phyloP scores from a whole-genome alignment of 1,140 invertebrate genomes.

The Arion vulgaris region DNA sequence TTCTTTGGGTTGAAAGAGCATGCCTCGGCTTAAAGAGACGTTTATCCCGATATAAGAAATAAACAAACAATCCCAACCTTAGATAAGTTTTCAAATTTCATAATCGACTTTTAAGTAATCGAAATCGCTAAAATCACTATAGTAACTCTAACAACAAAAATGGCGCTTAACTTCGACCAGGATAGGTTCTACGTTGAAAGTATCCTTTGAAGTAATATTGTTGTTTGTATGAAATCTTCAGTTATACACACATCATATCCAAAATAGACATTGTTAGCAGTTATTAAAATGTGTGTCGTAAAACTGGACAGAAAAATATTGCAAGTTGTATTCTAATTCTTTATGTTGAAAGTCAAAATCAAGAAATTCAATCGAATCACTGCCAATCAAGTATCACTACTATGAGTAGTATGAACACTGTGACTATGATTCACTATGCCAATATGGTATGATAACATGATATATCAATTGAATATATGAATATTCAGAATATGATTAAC shows the following conservation, averaged over 20 bases:
- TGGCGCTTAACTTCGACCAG: constrained; percentile 54
- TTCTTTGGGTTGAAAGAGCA: too few species aligned
- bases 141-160: constrained; percentile 50
- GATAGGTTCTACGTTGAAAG: constrained; percentile 60
- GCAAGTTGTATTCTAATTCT: not conserved
- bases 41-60: too few species aligned
- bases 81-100: too few species aligned
- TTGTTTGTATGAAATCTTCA: not conserved
- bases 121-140: constrained; percentile 3
- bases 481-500: too few species aligned
- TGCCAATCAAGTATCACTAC: not conserved
- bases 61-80: too few species aligned
- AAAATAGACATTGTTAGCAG: not conserved
- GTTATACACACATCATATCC: not conserved
- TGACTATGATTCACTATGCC: too few species aligned
- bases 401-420: too few species aligned
- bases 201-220: constrained; percentile 48
- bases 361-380: not conserved
- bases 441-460: too few species aligned
- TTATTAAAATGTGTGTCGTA: not conserved
- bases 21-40: too few species aligned
- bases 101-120: too few species aligned
- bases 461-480: too few species aligned
- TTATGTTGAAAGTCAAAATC: not conserved
- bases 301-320: not conserved